These are phyloP conservation scores for Nyctibius bracteatus DNA, from an alignment of 2,113 vertebrate genomes.

Conservation along the genomic window DNA sequence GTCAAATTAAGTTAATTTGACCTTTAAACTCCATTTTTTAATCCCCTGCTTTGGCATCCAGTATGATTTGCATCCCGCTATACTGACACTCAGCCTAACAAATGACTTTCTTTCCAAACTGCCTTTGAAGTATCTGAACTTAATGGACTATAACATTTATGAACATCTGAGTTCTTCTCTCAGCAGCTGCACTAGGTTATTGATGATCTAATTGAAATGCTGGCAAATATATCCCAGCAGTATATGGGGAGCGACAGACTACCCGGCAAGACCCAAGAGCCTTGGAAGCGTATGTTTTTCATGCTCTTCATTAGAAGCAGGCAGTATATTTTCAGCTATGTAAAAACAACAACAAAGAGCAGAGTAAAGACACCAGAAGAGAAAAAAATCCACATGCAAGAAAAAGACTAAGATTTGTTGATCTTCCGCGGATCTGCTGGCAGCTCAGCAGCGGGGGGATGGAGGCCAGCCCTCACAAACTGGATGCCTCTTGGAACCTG, in stretches of 20 bases:
- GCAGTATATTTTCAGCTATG: constrained; percentile 1
- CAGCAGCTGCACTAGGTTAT: constrained; percentile 89
- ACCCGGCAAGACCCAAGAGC: constrained; percentile 43
- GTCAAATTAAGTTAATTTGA: constrained; percentile 58
- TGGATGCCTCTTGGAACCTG: background rate
- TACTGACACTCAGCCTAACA: constrained; percentile 62
- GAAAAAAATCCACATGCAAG: background rate
- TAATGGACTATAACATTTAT: constrained; percentile 77
- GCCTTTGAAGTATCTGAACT: constrained; percentile 72
- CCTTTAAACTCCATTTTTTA: constrained; percentile 55
- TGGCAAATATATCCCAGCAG: constrained; percentile 73
- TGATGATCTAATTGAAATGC: constrained; percentile 91
- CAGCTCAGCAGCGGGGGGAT: background rate
- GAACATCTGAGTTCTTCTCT: constrained; percentile 82
- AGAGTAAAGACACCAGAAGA: background rate
- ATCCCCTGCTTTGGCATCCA: constrained; percentile 46
- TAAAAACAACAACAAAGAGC: constrained; percentile 31
- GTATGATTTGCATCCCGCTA: constrained; percentile 56
- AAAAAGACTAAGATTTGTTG: background rate
- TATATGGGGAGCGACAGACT: constrained; percentile 43
- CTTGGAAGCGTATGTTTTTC: constrained; percentile 33
- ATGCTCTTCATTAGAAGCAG: constrained; percentile 30
- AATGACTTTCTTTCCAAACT: constrained; percentile 72
- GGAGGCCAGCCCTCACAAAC: background rate
- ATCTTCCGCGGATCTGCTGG: background rate